phyloP scores from a whole-genome alignment of 2,113 vertebrate genomes.

The Phrynosoma platyrhinos region DNA sequence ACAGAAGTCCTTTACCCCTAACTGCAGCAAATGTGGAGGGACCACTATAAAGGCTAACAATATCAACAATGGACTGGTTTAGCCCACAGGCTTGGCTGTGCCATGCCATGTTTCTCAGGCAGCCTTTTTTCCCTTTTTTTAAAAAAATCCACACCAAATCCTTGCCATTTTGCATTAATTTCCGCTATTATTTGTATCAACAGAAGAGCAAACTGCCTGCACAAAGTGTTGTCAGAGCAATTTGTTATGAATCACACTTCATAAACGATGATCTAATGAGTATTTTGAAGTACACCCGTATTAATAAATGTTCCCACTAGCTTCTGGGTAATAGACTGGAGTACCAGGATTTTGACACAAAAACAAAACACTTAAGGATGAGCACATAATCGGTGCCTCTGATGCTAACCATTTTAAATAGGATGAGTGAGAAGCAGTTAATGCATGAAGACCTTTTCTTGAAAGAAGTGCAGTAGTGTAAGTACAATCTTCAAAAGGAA shows the following conservation, averaged over 20 bases:
- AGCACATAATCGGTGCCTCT: constrained; percentile 3
- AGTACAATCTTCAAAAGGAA: background rate
- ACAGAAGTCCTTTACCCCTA: too few species aligned
- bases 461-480: background rate
- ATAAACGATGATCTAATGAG: background rate
- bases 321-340: background rate
- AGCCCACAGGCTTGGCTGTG: background rate
- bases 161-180: background rate
- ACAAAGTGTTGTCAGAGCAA: background rate
- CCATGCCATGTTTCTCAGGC: background rate
- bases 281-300: constrained; percentile 11
- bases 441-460: background rate
- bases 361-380: constrained; percentile 30
- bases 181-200: background rate
- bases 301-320: background rate
- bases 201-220: background rate
- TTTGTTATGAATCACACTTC: constrained; percentile 7
- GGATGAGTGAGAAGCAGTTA: background rate
- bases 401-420: background rate
- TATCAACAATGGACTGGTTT: too few species aligned
- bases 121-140: background rate
- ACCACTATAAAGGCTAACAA: too few species aligned
- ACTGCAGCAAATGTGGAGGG: too few species aligned
- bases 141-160: background rate
- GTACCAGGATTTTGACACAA: constrained; percentile 1